Evolutionary conservation across 2,113 vertebrate species (phyloP).

Genomic region (Ursus arctos): DNA sequence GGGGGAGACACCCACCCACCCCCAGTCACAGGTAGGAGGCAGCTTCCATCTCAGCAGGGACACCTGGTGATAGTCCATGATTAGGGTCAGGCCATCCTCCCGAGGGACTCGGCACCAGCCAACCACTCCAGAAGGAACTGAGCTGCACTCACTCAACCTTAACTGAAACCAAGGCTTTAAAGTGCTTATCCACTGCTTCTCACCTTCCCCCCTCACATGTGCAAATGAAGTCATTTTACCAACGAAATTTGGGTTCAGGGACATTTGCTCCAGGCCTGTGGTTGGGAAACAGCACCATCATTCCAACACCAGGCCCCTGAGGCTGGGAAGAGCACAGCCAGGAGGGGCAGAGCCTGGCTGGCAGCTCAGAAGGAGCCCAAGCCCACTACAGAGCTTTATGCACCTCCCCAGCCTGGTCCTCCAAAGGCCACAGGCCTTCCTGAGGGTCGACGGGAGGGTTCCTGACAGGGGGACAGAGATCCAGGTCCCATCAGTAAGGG

Average conservation of each 20-base stretch:
- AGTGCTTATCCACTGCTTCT: too few relatives aligned
- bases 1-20: too few relatives aligned
- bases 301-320: not conserved
- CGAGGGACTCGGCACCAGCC: not conserved
- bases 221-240: not conserved
- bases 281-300: not conserved
- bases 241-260: not conserved
- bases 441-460: not conserved
- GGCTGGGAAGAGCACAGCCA: not conserved
- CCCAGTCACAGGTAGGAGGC: not conserved
- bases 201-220: not conserved
- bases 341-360: not conserved
- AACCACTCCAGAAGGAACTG: not conserved
- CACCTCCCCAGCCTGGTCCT: not conserved
- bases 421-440: not conserved
- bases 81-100: too few relatives aligned
- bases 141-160: not conserved
- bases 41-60: not conserved
- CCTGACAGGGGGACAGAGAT: not conserved
- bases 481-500: not conserved
- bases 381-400: not conserved
- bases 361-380: not conserved
- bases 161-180: not conserved
- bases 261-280: not conserved
- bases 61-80: too few relatives aligned